These are phyloP conservation scores for Drosophila simulans DNA, from an alignment of 1,140 invertebrate species.

Conservation along the genomic window DNA sequence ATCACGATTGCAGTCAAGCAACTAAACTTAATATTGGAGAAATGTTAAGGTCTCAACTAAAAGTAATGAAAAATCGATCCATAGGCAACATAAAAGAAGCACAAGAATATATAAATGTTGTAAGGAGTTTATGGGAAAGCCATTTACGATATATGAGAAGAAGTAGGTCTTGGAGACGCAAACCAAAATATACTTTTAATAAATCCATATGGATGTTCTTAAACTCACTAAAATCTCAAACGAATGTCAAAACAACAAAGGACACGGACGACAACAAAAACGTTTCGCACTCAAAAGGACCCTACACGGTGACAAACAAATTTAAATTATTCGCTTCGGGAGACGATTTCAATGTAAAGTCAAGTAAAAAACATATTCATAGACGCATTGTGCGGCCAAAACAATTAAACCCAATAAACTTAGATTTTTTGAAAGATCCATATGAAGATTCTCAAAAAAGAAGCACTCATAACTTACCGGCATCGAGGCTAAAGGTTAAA, in stretches of 20 bases:
- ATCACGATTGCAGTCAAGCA: no score
- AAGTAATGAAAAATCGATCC: neutral
- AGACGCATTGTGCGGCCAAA: no score
- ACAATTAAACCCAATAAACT: neutral
- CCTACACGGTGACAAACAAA: neutral
- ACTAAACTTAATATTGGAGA: neutral
- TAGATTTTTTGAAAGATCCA: neutral
- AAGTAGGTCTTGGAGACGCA: neutral
- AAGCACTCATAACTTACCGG: neutral
- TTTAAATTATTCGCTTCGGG: no score
- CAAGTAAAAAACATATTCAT: no score
- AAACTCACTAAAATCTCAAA: neutral
- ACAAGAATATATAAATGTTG: neutral
- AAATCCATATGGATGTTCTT: neutral
- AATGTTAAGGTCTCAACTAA: neutral
- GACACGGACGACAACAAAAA: neutral
- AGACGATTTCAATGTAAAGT: no score
- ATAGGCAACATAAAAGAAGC: neutral
- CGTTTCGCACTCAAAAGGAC: neutral
- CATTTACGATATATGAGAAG: neutral
- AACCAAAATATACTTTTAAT: neutral
- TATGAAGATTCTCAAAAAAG: neutral
- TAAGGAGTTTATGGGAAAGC: neutral
- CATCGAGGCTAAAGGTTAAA: neutral
- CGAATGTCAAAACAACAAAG: neutral